Base-by-base conservation (phyloP, 2,113 vertebrate species). In the Amblyornis subalaris region DNA sequence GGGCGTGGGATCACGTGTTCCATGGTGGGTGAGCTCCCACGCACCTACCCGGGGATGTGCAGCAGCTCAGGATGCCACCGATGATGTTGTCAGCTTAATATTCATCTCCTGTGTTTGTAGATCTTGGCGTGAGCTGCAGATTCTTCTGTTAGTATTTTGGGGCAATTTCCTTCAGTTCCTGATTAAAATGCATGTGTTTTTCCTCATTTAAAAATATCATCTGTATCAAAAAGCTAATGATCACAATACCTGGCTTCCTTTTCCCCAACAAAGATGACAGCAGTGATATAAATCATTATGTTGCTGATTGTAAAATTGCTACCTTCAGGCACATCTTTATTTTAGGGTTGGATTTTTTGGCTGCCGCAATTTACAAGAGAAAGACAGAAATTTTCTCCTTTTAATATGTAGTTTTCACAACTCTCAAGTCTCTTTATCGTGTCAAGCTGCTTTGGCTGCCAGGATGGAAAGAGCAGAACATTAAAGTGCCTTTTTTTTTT, bases 191-290 rank as follows among this genome's bases (percentile, higher is more conserved):
- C 91, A 69, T 80, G 44, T 96, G 88, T 73, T 95, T 96, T 93
- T 95, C 78, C 91, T 96, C 31, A 67, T 88, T 95, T 94, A 70
- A 83, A 83, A 84, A 88, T 48, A 79, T 93, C 67, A 84, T 93
- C 72, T 94, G 82, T 91, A 95, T 95, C 85, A 90, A 90, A 95
- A 90, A 93, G 65, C 73, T 95, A 92, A 94, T 85, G 90, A 95
- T 97, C 72, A 93, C 85, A 91, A 91, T 96, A 96, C 95, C 91
- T 97, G 92, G 85, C 89, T 95, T 91, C 75, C 76, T 95, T 91
- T 95, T 94, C 75, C 85, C 82, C 95, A 95, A 96, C 95, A 97
- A 95, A 93, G 90, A 86, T 95, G 93, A 94, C 94, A 96, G 87
- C 71, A 90, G 40, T 86, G 82, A 94, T 94, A 80, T 79, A 94